Percentiles rank a stretch among this genome's conserved stretches.
Evolutionary conservation across 2,888 invertebrate genomes (phyloP).

Genomic region (Aromia moschata): DNA sequence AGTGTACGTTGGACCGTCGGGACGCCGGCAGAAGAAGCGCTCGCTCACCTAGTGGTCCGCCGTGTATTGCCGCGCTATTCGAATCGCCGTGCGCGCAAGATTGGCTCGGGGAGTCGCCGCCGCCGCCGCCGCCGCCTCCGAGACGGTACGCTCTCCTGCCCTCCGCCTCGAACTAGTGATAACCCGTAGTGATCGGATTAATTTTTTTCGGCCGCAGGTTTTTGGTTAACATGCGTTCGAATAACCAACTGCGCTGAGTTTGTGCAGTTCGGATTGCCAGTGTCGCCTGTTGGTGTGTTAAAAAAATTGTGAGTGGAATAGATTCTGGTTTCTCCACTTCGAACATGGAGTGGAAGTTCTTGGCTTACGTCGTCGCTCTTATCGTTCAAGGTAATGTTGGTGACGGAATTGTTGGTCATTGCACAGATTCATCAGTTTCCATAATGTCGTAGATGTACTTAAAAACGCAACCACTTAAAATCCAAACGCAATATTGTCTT

Average conservation of each 20-base stretch:
- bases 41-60: conserved; percentile 5
- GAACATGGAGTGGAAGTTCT: conserved; percentile 32
- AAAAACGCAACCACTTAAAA: too few species aligned
- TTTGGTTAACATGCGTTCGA: too few species aligned
- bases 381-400: conserved; percentile 31
- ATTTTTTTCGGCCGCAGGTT: too few species aligned
- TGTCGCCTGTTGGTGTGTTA: conserved; percentile 42
- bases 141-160: too few species aligned
- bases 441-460: too few species aligned
- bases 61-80: conserved; percentile 22
- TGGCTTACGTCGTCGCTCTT: conserved; percentile 28
- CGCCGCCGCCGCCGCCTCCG: too few species aligned
- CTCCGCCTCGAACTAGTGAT: too few species aligned
- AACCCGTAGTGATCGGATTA: too few species aligned
- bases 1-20: conserved; percentile 47
- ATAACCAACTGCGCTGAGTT: too few species aligned
- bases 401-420: too few species aligned
- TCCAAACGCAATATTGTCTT: too few species aligned
- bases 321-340: neutral
- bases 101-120: conserved; percentile 23
- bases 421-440: too few species aligned
- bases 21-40: conserved; percentile 40
- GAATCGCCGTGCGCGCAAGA: conserved; percentile 39
- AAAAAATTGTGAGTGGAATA: conserved; percentile 13
- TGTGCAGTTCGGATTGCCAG: conserved; percentile 45